Percentiles rank a stretch among this genome's conserved stretches.
Evolutionary conservation across 2,888 invertebrate genomes (phyloP).

Genomic region (Tyria jacobaeae): DNA sequence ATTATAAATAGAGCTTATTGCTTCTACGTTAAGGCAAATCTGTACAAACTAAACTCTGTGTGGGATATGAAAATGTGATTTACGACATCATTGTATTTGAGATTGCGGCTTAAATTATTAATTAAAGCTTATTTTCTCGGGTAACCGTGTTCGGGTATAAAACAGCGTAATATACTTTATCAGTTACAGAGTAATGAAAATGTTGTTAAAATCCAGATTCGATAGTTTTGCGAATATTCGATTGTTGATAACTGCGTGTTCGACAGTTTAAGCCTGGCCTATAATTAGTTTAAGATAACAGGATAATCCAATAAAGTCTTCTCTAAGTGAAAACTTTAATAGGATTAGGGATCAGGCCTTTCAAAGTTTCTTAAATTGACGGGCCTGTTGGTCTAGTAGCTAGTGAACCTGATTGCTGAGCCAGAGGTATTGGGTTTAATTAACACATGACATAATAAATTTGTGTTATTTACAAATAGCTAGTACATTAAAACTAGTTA

Average conservation of each 20-base stretch:
- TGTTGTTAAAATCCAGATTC: background rate
- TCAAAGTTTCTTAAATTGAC: too few relatives aligned
- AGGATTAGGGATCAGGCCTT: too few relatives aligned
- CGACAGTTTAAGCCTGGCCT: background rate
- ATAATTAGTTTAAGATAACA: background rate
- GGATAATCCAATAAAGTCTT: background rate
- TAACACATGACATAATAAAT: too few relatives aligned
- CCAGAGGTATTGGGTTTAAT: too few relatives aligned
- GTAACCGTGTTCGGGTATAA: background rate
- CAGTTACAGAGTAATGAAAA: background rate
- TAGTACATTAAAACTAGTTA: too few relatives aligned
- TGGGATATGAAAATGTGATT: slow-evolving; percentile 2
- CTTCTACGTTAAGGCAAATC: slow-evolving; percentile 2
- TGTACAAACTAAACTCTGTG: slow-evolving; percentile 10
- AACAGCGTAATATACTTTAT: background rate
- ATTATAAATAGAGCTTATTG: slow-evolving; percentile 27
- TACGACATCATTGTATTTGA: background rate
- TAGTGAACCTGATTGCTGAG: too few relatives aligned
- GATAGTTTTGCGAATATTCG: background rate
- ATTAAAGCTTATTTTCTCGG: background rate
- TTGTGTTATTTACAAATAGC: too few relatives aligned
- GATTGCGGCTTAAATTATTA: slow-evolving; percentile 1
- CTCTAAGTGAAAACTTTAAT: too few relatives aligned
- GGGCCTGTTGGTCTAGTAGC: too few relatives aligned
- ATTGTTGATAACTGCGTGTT: background rate